phyloP scores from a whole-genome alignment of 37 sponge, comb jelly and placozoan genomes.

The Halisarca cf. caerulea region DNA sequence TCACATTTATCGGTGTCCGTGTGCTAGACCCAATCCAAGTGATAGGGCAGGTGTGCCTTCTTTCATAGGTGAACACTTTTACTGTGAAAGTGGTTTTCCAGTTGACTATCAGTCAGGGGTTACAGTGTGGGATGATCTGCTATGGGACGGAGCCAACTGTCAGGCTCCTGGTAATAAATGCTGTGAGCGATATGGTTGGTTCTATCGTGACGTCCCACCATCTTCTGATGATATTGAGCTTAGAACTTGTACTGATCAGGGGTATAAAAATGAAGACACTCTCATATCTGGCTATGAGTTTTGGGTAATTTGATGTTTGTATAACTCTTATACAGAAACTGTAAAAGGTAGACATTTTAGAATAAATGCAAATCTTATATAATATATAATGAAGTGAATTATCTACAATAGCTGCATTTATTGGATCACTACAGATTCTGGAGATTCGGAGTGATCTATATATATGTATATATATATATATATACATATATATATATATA shows the following conservation, averaged over 20 bases:
- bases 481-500: too few relatives aligned
- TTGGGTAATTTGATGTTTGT: slow-evolving; percentile 5
- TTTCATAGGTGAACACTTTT: not conserved
- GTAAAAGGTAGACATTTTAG: too few relatives aligned
- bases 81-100: not conserved
- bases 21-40: not conserved
- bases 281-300: not conserved
- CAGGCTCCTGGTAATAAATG: not conserved
- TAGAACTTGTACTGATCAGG: not conserved
- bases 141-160: slow-evolving; percentile 28
- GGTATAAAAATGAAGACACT: not conserved
- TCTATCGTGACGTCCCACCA: not conserved
- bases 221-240: not conserved
- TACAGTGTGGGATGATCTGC: not conserved
- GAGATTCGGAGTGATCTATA: too few relatives aligned
- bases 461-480: too few relatives aligned
- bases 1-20: not conserved
- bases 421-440: too few relatives aligned
- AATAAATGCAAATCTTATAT: too few relatives aligned
- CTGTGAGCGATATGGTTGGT: slow-evolving; percentile 13
- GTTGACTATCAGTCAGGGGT: not conserved
- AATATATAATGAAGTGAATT: too few relatives aligned
- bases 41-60: too few relatives aligned
- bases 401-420: too few relatives aligned
- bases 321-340: too few relatives aligned